A percentile compares a stretch with the other conserved stretches of the same genome.
These are phyloP conservation scores for Stomatorhinus walkeri DNA, from an alignment of 2,797 vertebrate genomes.

Conservation along the genomic window DNA sequence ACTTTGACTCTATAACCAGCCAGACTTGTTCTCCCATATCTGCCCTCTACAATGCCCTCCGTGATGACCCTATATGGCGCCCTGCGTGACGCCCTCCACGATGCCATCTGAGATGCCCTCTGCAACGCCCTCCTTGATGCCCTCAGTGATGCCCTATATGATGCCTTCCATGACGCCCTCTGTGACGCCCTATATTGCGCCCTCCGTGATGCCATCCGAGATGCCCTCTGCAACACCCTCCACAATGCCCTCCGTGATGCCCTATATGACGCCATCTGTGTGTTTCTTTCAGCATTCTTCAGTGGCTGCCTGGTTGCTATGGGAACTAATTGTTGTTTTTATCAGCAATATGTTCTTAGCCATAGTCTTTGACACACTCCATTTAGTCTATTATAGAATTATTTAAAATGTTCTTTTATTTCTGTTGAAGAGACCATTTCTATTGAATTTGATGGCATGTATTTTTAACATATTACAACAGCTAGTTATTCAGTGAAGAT, in stretches of 20 bases:
- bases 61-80: too few relatives aligned
- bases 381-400: slow-evolving; percentile 28
- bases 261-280: slow-evolving; percentile 30
- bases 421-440: background rate
- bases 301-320: slow-evolving; percentile 46
- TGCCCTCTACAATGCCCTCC: background rate
- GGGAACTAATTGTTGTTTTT: slow-evolving; percentile 52
- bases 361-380: slow-evolving; percentile 22
- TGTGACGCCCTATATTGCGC: rapidly evolving
- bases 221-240: background rate
- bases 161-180: background rate
- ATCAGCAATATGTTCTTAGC: slow-evolving; percentile 37
- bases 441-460: background rate
- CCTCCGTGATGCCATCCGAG: background rate
- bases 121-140: too few relatives aligned
- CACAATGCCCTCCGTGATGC: background rate
- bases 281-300: slow-evolving; percentile 35
- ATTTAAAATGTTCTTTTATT: slow-evolving; percentile 22
- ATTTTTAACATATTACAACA: background rate
- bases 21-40: slow-evolving; percentile 6
- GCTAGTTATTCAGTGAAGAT: background rate
- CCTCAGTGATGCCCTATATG: rapidly evolving
- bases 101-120: too few relatives aligned
- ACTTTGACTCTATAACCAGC: slow-evolving; percentile 17
- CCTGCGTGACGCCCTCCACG: background rate